Evolutionary conservation across 2,797 vertebrate species (phyloP).

Genomic region (Pseudochirops corinnae): DNA sequence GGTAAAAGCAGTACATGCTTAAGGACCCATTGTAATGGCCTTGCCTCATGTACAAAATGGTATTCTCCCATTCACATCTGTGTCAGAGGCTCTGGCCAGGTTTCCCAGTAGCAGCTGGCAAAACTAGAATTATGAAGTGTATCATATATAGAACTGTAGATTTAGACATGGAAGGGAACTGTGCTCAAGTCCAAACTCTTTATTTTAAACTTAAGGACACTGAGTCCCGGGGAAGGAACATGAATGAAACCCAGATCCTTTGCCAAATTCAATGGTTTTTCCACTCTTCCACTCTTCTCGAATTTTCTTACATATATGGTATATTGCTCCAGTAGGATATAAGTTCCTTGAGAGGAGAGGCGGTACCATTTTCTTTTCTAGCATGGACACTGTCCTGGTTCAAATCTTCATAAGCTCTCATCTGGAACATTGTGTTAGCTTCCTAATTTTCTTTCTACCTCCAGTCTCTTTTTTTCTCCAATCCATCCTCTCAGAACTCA

Average conservation of each 20-base stretch:
- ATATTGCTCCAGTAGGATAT: neutral
- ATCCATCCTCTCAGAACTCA: neutral
- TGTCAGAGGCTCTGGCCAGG: neutral
- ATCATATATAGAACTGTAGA: neutral
- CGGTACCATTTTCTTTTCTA: neutral
- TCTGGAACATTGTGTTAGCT: neutral
- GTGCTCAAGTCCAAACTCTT: neutral
- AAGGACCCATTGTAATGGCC: neutral
- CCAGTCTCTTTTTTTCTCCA: neutral
- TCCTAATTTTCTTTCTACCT: neutral
- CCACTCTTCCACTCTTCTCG: no score
- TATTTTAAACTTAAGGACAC: neutral
- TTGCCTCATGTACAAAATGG: neutral
- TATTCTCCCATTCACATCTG: neutral
- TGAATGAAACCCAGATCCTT: neutral
- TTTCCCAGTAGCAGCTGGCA: neutral
- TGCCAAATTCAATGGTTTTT: neutral
- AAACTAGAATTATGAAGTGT: constrained; percentile 22
- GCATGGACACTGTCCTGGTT: neutral
- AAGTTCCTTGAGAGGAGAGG: neutral
- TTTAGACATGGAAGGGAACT: neutral
- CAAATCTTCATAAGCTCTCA: neutral
- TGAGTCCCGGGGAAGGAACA: neutral
- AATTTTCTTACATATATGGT: no score
- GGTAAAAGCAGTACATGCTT: constrained; percentile 43